Evolutionary conservation across 2,888 invertebrate species (phyloP).

Genomic region (Leptinotarsa juncta): DNA sequence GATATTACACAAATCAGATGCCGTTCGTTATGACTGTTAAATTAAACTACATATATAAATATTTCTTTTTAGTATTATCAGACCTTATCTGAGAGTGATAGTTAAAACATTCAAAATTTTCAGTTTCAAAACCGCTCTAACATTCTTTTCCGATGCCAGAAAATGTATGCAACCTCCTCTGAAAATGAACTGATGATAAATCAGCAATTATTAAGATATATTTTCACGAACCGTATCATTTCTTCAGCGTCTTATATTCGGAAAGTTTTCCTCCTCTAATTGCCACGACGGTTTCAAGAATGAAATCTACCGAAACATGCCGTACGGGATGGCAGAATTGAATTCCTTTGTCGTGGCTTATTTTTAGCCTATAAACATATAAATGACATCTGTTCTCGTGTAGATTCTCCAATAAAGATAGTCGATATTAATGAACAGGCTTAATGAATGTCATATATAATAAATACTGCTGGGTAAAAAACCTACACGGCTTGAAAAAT

Average conservation of each 20-base stretch:
- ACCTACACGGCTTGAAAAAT: constrained; percentile 47
- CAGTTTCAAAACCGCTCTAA: too few relatives aligned
- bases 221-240: background rate
- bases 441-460: constrained; percentile 51
- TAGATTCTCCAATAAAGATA: constrained; percentile 51
- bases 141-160: too few relatives aligned
- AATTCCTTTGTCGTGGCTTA: constrained; percentile 44
- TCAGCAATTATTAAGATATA: background rate
- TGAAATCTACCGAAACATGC: constrained; percentile 35
- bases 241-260: constrained; percentile 32
- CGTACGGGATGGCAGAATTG: constrained; percentile 37
- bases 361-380: constrained; percentile 46
- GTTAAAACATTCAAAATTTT: too few relatives aligned
- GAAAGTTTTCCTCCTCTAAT: constrained; percentile 6
- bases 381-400: constrained; percentile 49
- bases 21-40: background rate
- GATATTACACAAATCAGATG: background rate
- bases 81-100: too few relatives aligned
- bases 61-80: background rate
- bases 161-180: too few relatives aligned
- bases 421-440: constrained; percentile 50
- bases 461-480: constrained; percentile 49
- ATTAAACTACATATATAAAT: background rate
- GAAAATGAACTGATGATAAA: background rate
- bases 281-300: constrained; percentile 36